Conservation (phyloP, 2,797 vertebrate species). For the Petrocephalus schoutedeni region DNA sequence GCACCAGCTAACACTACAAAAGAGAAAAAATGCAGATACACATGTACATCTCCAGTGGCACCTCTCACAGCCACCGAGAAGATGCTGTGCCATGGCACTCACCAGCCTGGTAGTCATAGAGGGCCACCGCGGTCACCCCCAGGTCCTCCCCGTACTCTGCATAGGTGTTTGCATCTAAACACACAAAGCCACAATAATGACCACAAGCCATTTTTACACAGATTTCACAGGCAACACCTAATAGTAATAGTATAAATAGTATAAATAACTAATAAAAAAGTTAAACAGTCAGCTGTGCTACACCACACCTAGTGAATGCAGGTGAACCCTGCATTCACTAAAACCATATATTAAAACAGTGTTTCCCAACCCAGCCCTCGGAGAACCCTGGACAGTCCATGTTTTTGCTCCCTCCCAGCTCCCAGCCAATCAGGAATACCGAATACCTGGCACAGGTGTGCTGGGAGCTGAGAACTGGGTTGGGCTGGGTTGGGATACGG, state of each 20-base stretch:
- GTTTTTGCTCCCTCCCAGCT: no score
- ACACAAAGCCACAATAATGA: not conserved
- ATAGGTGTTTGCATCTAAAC: constrained; percentile 67
- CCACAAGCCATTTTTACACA: not conserved
- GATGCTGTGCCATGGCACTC: constrained; percentile 41
- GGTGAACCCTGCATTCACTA: not conserved
- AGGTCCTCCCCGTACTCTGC: constrained; percentile 76
- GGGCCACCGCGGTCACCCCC: constrained; percentile 85
- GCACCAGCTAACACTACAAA: not conserved
- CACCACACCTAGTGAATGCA: not conserved
- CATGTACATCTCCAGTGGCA: not conserved
- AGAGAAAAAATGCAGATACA: not conserved
- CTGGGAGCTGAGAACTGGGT: no score
- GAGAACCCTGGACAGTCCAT: no score
- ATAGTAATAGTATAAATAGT: not conserved
- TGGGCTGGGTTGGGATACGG: no score
- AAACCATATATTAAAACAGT: not conserved
- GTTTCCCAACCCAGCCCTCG: no score
- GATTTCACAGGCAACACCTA: not conserved
- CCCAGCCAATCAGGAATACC: no score
- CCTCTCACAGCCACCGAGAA: not conserved
- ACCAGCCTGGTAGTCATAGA: constrained; percentile 99
- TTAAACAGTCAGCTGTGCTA: not conserved
- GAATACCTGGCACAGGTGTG: no score
- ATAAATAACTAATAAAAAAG: not conserved